Percentiles rank a stretch among this genome's conserved stretches.
Conservation (phyloP, 2,888 invertebrate genomes). For the Meteorus cinctellus region DNA sequence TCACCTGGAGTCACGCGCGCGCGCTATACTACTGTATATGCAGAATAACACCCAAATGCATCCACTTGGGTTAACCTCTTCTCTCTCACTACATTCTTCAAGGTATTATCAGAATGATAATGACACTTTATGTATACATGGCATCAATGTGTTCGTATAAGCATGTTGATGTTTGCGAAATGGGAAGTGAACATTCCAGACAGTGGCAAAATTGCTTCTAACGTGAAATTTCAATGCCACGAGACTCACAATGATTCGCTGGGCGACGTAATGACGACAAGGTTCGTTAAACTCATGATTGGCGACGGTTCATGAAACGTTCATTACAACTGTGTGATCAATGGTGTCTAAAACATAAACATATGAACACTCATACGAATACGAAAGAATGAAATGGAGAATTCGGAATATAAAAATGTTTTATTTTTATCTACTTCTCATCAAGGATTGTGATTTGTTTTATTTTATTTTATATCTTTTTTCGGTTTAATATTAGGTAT, state of each 20-base stretch:
- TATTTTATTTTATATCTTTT: not conserved
- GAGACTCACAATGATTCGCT: not conserved
- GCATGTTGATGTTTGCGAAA: not conserved
- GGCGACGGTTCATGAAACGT: not conserved
- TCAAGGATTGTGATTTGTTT: not conserved
- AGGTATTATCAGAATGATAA: not conserved
- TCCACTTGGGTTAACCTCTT: not conserved
- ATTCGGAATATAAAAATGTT: not conserved
- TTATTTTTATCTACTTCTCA: not conserved
- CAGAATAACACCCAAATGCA: slow-evolving; percentile 20
- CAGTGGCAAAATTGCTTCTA: not conserved
- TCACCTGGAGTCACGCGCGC: slow-evolving; percentile 14
- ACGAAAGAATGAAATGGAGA: not conserved
- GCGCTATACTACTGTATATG: not conserved
- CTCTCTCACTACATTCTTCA: not conserved
- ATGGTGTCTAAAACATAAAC: not conserved
- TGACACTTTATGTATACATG: not conserved
- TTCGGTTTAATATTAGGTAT: not conserved
- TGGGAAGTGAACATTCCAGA: not conserved
- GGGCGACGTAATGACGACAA: slow-evolving; percentile 18
- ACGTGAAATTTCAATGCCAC: slow-evolving; percentile 7
- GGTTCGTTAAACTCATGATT: slow-evolving; percentile 34
- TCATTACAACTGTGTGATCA: not conserved
- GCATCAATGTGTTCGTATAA: not conserved
- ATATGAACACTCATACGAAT: not conserved